A percentile compares a stretch with the other conserved stretches of the same genome.
Conservation (phyloP, 2,888 invertebrate species). For the Romanomermis culicivorax region DNA sequence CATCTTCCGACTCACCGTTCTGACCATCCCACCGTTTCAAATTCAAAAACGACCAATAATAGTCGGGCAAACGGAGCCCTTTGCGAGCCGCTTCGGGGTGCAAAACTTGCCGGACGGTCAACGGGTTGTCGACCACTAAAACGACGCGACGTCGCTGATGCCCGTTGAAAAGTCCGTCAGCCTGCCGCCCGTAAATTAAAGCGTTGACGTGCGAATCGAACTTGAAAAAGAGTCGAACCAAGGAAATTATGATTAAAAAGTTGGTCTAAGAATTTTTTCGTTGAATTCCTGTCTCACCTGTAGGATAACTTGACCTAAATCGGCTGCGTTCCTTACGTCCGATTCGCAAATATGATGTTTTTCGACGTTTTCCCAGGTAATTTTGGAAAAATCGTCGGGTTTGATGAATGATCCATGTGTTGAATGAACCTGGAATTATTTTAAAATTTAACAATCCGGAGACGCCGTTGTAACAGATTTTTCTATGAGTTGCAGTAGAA, state of each 20-base stretch:
- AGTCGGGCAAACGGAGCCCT: constrained; percentile 60
- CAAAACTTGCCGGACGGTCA: constrained; percentile 58
- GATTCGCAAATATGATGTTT: not conserved
- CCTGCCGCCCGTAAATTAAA: not conserved
- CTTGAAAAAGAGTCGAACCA: not conserved
- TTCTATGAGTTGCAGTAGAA: too few species aligned
- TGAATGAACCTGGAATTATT: too few species aligned
- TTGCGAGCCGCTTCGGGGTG: constrained; percentile 54
- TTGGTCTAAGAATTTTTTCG: not conserved
- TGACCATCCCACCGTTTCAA: constrained; percentile 60
- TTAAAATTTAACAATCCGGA: too few species aligned
- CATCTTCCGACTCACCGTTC: too few species aligned
- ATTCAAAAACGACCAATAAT: constrained; percentile 71
- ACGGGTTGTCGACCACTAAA: constrained; percentile 41
- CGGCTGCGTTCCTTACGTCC: constrained; percentile 6
- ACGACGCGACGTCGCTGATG: not conserved
- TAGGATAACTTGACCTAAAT: constrained; percentile 5
- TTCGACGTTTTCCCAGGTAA: constrained; percentile 8
- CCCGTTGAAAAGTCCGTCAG: not conserved
- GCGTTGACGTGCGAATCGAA: constrained; percentile 8
- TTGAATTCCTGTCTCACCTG: constrained; percentile 2
- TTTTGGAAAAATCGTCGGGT: constrained; percentile 3
- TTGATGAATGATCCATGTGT: too few species aligned
- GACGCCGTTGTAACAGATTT: too few species aligned
- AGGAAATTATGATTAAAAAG: too few species aligned